Evolutionary conservation across 2,888 invertebrate genomes (phyloP), one percentile per base, ranked within the genome.

Genomic region (Chymomyza amoena): DNA sequence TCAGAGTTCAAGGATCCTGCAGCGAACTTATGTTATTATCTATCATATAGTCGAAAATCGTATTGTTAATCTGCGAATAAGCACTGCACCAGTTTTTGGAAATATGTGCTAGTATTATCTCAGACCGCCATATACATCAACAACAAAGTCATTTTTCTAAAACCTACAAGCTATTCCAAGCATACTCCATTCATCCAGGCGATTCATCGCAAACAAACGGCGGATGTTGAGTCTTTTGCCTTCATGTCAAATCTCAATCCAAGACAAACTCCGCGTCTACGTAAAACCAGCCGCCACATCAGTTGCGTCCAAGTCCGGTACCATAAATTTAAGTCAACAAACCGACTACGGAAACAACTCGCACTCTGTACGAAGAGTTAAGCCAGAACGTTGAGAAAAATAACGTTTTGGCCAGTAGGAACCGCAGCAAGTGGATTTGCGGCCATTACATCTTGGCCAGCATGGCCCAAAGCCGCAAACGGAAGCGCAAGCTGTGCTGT

Each of bases 311-410:
- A n/a, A n/a, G 54, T 54, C 18, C 54, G 20, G 54, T 54, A 16
- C 78, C 81, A 83, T 83, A 83, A 86, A 83, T 83, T 83, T 86
- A 86, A 81, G 81, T 69, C 86, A 83, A 78, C 83, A 83, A 86
- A 80, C 83, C 80, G 77, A 86, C 68, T 72, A 63, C 86, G 86
- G 84, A 86, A 86, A 69, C 78, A 71, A 81, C 73, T 81, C 62
- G 84, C 72, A 77, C 74, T 32, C 75, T 73, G 71, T 18, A 69
- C 62, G 50, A 65, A 65, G 36, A 39, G 15, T 4, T 54, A 5
- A 61, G 79, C 2, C 39, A 85, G 77, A 81, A 81, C 86, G 80
- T 83, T 85, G 83, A 78, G 76, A 80, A 72, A 75, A 80, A 86
- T 83, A 81, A 69, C 80, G 39, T 45, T 45, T 45, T 45, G 39